Conservation (phyloP, 2,888 invertebrate genomes). For the Pomacea canaliculata region DNA sequence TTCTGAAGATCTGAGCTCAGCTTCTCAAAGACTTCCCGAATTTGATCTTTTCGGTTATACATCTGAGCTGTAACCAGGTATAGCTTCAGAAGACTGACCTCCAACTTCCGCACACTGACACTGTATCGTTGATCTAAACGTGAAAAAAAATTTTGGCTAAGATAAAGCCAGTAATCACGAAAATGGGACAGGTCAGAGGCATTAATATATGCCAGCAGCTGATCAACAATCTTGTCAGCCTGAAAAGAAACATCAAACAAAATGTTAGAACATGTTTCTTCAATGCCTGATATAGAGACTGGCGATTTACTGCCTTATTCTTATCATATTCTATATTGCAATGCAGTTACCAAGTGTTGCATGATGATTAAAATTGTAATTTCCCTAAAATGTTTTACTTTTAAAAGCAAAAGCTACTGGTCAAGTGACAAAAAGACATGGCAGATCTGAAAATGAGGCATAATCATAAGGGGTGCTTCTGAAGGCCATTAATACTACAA, state of each 20-base stretch:
- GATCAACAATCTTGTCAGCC: constrained; percentile 75
- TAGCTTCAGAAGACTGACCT: constrained; percentile 78
- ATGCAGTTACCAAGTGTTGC: too few species aligned
- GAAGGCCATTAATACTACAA: too few species aligned
- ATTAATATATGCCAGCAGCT: constrained; percentile 81
- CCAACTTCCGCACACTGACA: constrained; percentile 59
- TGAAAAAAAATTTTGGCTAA: constrained; percentile 88
- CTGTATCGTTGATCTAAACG: constrained; percentile 87
- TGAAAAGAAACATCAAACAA: constrained; percentile 37
- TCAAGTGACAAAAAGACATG: too few species aligned
- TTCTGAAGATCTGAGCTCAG: constrained; percentile 88
- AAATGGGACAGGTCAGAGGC: constrained; percentile 84
- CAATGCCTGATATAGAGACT: not conserved
- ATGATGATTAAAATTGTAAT: too few species aligned
- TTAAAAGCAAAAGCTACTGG: too few species aligned
- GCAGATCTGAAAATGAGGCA: too few species aligned
- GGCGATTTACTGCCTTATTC: too few species aligned
- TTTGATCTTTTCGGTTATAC: constrained; percentile 86
- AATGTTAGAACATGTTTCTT: not conserved
- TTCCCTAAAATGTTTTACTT: too few species aligned
- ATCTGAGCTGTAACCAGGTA: constrained; percentile 89
- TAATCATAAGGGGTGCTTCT: too few species aligned
- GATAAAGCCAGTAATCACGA: constrained; percentile 89
- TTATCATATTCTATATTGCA: too few species aligned
- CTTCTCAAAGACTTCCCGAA: constrained; percentile 89